Evolutionary conservation across 2,113 vertebrate genomes (phyloP), one percentile per base, ranked within the genome.

Genomic region (Chauna torquata): DNA sequence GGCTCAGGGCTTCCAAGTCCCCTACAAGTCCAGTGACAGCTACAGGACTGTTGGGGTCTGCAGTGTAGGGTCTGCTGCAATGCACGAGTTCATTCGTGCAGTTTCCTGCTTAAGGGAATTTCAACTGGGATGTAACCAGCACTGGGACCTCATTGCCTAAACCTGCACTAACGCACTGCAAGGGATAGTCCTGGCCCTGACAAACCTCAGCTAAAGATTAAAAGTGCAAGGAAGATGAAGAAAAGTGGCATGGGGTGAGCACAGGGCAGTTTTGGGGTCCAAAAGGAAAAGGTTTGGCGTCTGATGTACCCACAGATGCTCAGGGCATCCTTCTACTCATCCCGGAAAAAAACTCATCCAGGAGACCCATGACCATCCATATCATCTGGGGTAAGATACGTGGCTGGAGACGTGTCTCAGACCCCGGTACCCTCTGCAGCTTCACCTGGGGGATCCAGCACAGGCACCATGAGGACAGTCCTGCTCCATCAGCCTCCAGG

Each of bases 1-100:
- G 88, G 80, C 94, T 95, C 55, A 55, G 69, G 59, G 76, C 86
- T 94, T 93, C 57, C 72, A 34, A 83, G 92, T 81, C 77, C 86
- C 69, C 80, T 88, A 34, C 80, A 96, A 95, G 95, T 77, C 66
- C n/a, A 13, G 52, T 45, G 65, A 94, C 96, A 79, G 94, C 90
- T 75, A 83, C 72, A 84, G 92, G 71, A 88, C 88, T 87, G 90
- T 54, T 59, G 57, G 28, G 11, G 18, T 42, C 40, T 28, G 38
- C 70, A 65, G 71, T 3, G 2, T 5, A 66, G 57, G 75, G 42
- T 70, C 78, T 79, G 80, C 64, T 91, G 52, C 78, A 55, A 10
- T 59, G 45, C 52, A 24, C 52, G 81, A 76, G 40, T 27, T 94
- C 91, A 50, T 70, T 88, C 3, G 0, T 42, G 69, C 10, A 1